phyloP scores from a whole-genome alignment of 2,888 invertebrate species.

The Zonitis immaculata region DNA sequence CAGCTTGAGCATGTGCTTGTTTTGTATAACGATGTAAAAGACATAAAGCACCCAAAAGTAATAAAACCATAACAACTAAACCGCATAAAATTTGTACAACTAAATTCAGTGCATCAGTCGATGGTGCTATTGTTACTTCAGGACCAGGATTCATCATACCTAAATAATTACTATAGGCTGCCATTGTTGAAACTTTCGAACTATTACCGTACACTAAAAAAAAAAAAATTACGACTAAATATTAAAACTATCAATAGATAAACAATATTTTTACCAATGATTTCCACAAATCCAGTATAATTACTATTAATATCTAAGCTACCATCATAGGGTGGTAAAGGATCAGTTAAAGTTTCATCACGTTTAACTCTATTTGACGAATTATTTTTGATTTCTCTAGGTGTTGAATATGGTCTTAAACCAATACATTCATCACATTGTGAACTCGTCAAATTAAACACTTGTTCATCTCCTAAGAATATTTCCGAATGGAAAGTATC shows the following conservation, averaged over 20 bases:
- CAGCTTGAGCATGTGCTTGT: slow-evolving; percentile 60
- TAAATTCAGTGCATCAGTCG: slow-evolving; percentile 53
- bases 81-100: slow-evolving; percentile 66
- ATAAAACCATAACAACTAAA: slow-evolving; percentile 58
- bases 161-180: slow-evolving; percentile 73
- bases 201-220: slow-evolving; percentile 15
- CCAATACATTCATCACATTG: slow-evolving; percentile 53
- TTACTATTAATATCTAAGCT: slow-evolving; percentile 69
- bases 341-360: slow-evolving; percentile 38
- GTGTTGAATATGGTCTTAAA: slow-evolving; percentile 46
- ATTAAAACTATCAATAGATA: slow-evolving; percentile 1
- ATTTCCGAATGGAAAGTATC: slow-evolving; percentile 61
- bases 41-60: slow-evolving; percentile 60
- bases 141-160: slow-evolving; percentile 69
- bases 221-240: not conserved
- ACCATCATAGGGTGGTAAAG: slow-evolving; percentile 61
- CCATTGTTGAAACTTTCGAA: slow-evolving; percentile 38
- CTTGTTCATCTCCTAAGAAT: slow-evolving; percentile 66
- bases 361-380: slow-evolving; percentile 38
- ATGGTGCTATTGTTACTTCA: slow-evolving; percentile 45
- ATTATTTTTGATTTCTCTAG: slow-evolving; percentile 35
- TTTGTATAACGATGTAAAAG: slow-evolving; percentile 62
- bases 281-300: slow-evolving; percentile 81
- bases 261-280: slow-evolving; percentile 58
- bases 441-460: slow-evolving; percentile 39